These are phyloP conservation scores for Gymnocypris eckloni DNA, from an alignment of 2,797 vertebrate genomes.

Conservation along the genomic window DNA sequence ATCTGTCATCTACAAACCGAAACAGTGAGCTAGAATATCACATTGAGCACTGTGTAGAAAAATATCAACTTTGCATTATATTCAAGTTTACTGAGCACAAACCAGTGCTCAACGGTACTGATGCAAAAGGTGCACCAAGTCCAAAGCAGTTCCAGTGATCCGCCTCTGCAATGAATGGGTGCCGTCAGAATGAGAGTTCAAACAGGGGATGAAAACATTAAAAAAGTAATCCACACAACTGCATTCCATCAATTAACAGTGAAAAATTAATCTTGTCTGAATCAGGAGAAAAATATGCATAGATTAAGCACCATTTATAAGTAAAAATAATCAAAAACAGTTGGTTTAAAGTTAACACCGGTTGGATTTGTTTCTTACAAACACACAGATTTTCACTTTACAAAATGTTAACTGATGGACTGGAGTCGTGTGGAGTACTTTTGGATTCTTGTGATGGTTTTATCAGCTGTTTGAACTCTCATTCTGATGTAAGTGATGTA, in stretches of 20 bases:
- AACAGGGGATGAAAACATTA: background rate
- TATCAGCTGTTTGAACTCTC: background rate
- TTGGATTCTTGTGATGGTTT: background rate
- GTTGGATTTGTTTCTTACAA: background rate
- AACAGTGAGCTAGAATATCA: background rate
- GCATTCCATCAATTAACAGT: background rate
- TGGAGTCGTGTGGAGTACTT: background rate
- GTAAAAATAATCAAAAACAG: background rate
- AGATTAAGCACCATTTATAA: background rate
- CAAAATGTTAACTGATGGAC: background rate
- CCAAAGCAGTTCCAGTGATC: background rate
- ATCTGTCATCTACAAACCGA: conserved; percentile 23
- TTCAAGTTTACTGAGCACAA: background rate
- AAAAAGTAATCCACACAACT: background rate
- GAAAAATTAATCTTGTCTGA: background rate
- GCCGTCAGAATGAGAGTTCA: background rate
- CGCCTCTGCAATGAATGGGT: background rate
- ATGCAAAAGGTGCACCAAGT: background rate
- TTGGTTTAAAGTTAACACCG: background rate
- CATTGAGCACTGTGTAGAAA: conserved; percentile 1
- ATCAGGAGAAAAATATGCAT: background rate
- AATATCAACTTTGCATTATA: background rate
- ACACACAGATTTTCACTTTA: background rate
- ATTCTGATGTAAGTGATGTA: background rate
- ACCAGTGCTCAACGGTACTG: background rate